Base-by-base conservation (phyloP, 2,113 vertebrate genomes). In the Oxygymnocypris stewartii region DNA sequence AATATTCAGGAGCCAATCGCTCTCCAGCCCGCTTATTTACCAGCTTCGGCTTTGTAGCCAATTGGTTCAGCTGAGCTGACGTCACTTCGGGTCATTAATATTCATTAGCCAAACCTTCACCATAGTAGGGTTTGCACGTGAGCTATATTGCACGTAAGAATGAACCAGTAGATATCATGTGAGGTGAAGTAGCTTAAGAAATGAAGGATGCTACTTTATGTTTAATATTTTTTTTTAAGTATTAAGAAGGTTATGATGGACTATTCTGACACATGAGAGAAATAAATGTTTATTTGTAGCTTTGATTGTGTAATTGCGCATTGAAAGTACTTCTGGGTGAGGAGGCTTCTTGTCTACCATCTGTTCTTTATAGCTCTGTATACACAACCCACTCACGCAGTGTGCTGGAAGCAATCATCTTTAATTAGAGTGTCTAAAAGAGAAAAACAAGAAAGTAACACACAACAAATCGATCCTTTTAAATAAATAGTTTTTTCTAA, bases 291-390 rank as follows among this genome's bases (percentile, higher is more conserved):
- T 35, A 23, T 37, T 16, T 28, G 11, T 25, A 77, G 18, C 47
- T 31, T 71, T 49, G 71, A 51, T 61, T 61, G 78, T 80, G 78
- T 63, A 42, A 71, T 44, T 71, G 42, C 61, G 20, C 18, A 23
- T 79, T 20, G 78, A 14, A 25, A 0, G 61, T 73, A 42, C 67
- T 54, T 73, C n/a, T 25, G 82, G 47, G n/a, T 59, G 82, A 16
- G 16, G 31, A 74, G 82, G 49, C 67, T 74, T 76, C 54, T 63
- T 85, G 54, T 63, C 78, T 81, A 44, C 85, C 85, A 86, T 81
- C 85, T 86, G 85, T 81, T 79, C 76, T 81, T 47, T 86, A 74
- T 81, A 63, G 82, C 69, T 84, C 31, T 42, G 69, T 35, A 18
- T 71, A 84, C 69, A 84, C 69, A 37, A 74, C 28, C 67, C 82